Conservation (phyloP, 2,888 invertebrate species). For the Parnassius glacialis region DNA sequence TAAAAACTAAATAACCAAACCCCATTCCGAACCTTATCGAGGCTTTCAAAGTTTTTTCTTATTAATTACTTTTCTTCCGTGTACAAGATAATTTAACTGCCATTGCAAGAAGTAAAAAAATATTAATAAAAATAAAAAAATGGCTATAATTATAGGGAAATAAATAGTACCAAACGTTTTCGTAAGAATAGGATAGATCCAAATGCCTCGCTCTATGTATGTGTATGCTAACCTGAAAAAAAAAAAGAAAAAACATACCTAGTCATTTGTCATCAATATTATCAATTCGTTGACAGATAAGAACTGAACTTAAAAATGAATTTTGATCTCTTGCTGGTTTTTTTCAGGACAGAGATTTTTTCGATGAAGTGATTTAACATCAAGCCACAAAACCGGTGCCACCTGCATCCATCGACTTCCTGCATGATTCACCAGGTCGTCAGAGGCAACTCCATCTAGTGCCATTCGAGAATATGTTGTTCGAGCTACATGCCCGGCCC, state of each 20-base stretch:
- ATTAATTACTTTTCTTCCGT: constrained; percentile 27
- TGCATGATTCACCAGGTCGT: too few relatives aligned
- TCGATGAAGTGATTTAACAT: too few relatives aligned
- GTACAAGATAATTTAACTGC: constrained; percentile 32
- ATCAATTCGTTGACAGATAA: too few relatives aligned
- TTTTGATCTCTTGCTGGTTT: too few relatives aligned
- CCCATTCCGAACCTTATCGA: too few relatives aligned
- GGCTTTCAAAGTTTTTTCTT: constrained; percentile 11
- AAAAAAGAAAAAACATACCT: neutral
- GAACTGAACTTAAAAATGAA: too few relatives aligned
- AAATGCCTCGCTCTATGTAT: constrained; percentile 47
- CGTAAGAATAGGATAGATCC: constrained; percentile 61
- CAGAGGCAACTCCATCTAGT: too few relatives aligned
- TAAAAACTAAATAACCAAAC: too few relatives aligned
- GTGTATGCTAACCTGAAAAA: constrained; percentile 62
- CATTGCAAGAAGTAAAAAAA: constrained; percentile 53
- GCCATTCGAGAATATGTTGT: too few relatives aligned
- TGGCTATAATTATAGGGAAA: constrained; percentile 39
- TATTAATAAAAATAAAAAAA: constrained; percentile 31
- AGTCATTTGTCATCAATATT: neutral
- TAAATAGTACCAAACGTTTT: constrained; percentile 48
- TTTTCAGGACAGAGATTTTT: too few relatives aligned
- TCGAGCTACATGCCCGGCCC: too few relatives aligned
- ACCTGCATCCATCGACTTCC: neutral
- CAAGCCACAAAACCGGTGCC: too few relatives aligned